Evolutionary conservation across 1,140 invertebrate genomes (phyloP).

Genomic region (Philotrypesis tridentata): DNA sequence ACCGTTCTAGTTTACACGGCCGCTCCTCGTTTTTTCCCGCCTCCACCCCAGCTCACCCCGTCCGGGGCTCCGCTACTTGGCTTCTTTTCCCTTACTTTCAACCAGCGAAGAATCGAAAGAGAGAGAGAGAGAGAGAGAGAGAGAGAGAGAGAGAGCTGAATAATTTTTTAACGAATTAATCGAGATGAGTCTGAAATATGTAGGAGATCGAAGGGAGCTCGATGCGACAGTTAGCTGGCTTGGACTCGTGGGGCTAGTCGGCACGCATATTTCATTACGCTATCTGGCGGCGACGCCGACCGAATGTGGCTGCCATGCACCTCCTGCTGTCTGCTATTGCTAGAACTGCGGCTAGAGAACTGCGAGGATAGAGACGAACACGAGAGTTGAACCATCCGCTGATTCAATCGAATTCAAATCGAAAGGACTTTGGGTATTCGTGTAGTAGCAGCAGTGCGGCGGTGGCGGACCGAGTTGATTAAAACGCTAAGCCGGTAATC

Average conservation of each 20-base stretch:
- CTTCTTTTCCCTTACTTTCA: slow-evolving; percentile 8
- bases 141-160: no score
- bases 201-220: slow-evolving; percentile 22
- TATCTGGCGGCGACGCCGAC: slow-evolving; percentile 60
- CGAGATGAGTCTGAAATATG: not conserved
- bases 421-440: slow-evolving; percentile 49
- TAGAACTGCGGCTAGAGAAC: not conserved
- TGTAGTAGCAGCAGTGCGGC: not conserved
- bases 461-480: slow-evolving; percentile 47
- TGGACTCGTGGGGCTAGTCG: slow-evolving; percentile 58
- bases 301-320: slow-evolving; percentile 18
- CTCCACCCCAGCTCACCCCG: not conserved
- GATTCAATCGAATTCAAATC: slow-evolving; percentile 50
- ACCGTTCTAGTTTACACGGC: slow-evolving; percentile 6
- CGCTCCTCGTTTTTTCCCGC: not conserved
- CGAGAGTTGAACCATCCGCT: slow-evolving; percentile 40
- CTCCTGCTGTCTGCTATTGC: slow-evolving; percentile 21
- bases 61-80: not conserved
- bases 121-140: no score
- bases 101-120: not conserved
- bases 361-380: slow-evolving; percentile 30
- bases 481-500: slow-evolving; percentile 52
- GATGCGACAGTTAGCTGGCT: not conserved
- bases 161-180: not conserved
- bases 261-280: slow-evolving; percentile 73